These are phyloP conservation scores for Calonectris borealis DNA, from an alignment of 2,113 vertebrate species.

Conservation along the genomic window DNA sequence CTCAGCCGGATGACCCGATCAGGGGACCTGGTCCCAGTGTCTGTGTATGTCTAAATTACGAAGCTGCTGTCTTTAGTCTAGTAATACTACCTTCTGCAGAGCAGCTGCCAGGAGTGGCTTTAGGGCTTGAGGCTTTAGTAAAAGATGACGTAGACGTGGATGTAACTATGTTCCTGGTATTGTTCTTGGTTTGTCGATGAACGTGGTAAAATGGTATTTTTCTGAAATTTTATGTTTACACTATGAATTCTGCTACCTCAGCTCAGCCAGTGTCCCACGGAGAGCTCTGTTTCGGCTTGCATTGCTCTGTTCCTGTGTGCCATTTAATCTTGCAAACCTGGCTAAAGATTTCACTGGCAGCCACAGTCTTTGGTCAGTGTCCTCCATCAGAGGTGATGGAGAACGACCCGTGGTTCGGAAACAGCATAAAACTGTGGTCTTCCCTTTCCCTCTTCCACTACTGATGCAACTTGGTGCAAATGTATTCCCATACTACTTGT, in stretches of 20 bases:
- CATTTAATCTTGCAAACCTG: neutral
- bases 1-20: neutral
- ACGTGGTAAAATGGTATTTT: neutral
- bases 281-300: neutral
- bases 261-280: neutral
- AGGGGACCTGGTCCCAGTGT: neutral
- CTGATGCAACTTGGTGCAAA: neutral
- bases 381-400: neutral
- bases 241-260: neutral
- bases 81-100: neutral
- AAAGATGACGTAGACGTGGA: neutral
- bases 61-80: neutral
- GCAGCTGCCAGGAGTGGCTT: neutral
- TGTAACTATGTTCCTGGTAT: neutral
- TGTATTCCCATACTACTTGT: neutral
- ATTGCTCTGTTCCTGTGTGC: neutral
- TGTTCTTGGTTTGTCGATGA: constrained; percentile 13
- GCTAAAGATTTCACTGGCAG: neutral
- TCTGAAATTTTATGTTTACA: neutral
- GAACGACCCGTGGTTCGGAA: neutral
- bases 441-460: neutral
- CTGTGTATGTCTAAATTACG: neutral
- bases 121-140: neutral
- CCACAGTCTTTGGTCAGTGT: neutral
- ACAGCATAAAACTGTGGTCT: neutral